phyloP scores from a whole-genome alignment of 2,797 vertebrate genomes.

The Argentina silus region DNA sequence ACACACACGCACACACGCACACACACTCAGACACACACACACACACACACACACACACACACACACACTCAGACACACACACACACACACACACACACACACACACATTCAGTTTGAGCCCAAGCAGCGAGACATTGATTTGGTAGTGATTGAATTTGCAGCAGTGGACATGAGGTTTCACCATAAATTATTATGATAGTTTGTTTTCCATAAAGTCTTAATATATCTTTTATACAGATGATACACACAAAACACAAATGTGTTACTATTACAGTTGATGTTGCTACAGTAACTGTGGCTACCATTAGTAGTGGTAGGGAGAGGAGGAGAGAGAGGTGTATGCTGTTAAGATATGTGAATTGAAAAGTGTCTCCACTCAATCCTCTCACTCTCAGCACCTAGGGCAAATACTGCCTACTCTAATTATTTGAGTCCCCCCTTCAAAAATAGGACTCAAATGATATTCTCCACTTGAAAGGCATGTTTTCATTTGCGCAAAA shows the following conservation, averaged over 20 bases:
- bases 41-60: too few species aligned
- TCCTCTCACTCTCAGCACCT: constrained; percentile 2
- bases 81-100: constrained; percentile 24
- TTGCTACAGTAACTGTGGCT: too few species aligned
- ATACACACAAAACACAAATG: too few species aligned
- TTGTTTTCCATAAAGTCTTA: neutral
- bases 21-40: too few species aligned
- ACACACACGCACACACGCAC: too few species aligned
- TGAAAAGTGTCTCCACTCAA: constrained; percentile 2
- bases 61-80: neutral
- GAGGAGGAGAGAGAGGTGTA: neutral
- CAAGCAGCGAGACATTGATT: neutral
- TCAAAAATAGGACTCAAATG: constrained; percentile 7
- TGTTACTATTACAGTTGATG: too few species aligned
- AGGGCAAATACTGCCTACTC: constrained; percentile 10
- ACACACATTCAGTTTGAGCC: neutral
- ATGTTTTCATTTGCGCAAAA: constrained; percentile 17
- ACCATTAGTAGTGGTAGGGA: neutral
- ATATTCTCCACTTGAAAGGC: constrained; percentile 16
- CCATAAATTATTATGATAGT: neutral
- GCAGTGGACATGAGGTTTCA: neutral
- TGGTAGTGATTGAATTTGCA: neutral
- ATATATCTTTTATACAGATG: neutral
- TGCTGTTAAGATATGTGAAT: neutral
- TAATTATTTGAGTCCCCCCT: constrained; percentile 9